Conservation (phyloP, 2,888 invertebrate genomes). For the Sarcophaga variegata region DNA sequence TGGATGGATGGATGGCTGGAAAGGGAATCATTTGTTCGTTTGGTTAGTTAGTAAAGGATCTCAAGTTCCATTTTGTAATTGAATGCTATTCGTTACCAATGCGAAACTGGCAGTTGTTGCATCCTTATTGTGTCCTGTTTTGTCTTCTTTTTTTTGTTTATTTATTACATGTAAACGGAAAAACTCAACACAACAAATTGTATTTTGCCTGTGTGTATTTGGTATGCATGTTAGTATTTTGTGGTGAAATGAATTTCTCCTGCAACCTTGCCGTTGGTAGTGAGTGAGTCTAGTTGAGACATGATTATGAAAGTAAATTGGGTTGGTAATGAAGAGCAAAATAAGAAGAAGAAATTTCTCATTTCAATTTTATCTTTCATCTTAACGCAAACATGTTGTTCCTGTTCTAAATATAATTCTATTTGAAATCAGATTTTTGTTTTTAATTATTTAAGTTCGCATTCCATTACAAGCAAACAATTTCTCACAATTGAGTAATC, state of each 20-base stretch:
- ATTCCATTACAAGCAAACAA: background rate
- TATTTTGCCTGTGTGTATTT: background rate
- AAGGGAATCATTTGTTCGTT: background rate
- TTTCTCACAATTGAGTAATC: background rate
- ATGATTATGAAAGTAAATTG: background rate
- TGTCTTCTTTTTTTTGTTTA: background rate
- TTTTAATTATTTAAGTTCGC: background rate
- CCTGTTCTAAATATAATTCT: background rate
- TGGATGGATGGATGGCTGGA: background rate
- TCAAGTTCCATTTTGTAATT: constrained; percentile 30
- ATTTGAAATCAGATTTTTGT: background rate
- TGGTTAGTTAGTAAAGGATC: background rate
- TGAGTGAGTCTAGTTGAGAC: background rate
- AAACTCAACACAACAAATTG: constrained; percentile 18
- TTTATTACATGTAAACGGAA: background rate
- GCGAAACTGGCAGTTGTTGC: background rate
- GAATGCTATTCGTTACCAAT: background rate
- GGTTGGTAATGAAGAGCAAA: too few species aligned
- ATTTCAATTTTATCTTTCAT: background rate
- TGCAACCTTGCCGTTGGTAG: background rate
- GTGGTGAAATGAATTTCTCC: background rate
- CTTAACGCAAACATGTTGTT: background rate
- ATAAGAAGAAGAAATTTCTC: background rate
- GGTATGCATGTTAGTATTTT: background rate
- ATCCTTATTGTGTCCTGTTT: constrained; percentile 6